Evolutionary conservation across 2,113 vertebrate species (phyloP).

Genomic region (Dipodomys ordii): DNA sequence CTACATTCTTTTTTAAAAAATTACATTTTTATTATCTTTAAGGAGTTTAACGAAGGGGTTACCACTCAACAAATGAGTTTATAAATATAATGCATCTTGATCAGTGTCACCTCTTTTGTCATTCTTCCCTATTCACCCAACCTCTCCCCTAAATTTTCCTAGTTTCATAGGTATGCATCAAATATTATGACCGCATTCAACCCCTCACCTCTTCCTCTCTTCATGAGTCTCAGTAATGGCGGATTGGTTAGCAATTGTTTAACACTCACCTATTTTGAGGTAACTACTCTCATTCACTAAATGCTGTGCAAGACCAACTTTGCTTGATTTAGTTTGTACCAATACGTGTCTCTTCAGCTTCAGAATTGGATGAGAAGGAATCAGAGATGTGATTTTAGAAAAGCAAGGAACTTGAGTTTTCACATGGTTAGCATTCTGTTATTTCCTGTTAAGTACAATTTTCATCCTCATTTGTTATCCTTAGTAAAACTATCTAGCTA

Average conservation of each 20-base stretch:
- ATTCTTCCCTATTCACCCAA: no score
- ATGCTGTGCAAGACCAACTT: background rate
- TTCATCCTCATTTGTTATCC: background rate
- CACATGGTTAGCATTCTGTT: background rate
- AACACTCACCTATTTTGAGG: background rate
- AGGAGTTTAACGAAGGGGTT: no score
- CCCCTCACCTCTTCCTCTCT: background rate
- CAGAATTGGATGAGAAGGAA: background rate
- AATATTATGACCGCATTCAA: no score
- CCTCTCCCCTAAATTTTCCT: no score
- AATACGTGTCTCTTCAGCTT: background rate
- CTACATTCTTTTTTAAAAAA: no score
- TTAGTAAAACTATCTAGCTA: background rate
- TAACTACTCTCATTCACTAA: background rate
- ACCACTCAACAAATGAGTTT: no score
- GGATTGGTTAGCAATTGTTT: background rate
- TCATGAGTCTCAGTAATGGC: background rate
- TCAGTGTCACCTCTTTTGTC: no score
- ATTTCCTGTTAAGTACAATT: background rate
- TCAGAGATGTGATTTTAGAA: background rate
- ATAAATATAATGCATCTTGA: no score
- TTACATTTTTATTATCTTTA: no score
- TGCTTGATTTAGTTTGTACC: background rate
- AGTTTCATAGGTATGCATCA: no score
- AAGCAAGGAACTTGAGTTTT: slow-evolving; percentile 16